phyloP scores from a whole-genome alignment of 2,113 vertebrate genomes.

The Misgurnus anguillicaudatus region DNA sequence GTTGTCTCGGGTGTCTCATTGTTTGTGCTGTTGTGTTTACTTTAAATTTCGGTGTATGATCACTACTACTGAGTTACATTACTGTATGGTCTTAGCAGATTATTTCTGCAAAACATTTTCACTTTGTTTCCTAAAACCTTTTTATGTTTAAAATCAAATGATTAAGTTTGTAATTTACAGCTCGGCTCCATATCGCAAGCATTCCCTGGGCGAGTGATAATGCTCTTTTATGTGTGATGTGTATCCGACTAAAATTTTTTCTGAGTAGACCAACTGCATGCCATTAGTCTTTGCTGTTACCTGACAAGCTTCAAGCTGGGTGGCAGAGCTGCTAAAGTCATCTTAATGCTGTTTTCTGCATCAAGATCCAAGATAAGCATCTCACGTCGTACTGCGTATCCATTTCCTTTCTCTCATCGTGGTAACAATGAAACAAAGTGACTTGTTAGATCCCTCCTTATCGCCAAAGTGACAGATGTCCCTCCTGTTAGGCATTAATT shows the following conservation, averaged over 20 bases:
- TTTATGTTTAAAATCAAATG: neutral
- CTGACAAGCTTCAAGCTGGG: neutral
- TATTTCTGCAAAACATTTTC: conserved; percentile 7
- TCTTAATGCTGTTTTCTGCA: neutral
- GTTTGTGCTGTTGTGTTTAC: neutral
- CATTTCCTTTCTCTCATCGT: neutral
- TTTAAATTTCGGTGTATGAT: neutral
- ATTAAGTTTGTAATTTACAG: conserved; percentile 14
- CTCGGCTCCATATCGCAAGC: neutral
- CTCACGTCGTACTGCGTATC: neutral
- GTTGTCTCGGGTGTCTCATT: neutral
- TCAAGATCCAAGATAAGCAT: neutral
- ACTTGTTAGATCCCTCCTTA: conserved; percentile 7
- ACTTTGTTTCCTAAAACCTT: neutral
- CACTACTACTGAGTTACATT: neutral
- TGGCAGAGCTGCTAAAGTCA: conserved; percentile 3
- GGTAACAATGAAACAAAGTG: neutral
- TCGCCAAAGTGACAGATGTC: conserved; percentile 27
- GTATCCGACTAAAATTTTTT: neutral
- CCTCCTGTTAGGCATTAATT: conserved; percentile 50
- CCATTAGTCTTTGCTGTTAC: conserved; percentile 1
- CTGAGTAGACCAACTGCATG: neutral
- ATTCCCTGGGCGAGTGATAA: neutral
- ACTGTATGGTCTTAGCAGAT: neutral
- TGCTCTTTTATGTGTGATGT: conserved; percentile 11